A percentile compares a stretch with the other conserved stretches of the same genome.
These are phyloP conservation scores for Jordanella pulchra DNA, from an alignment of 2,797 vertebrate species.

Conservation along the genomic window DNA sequence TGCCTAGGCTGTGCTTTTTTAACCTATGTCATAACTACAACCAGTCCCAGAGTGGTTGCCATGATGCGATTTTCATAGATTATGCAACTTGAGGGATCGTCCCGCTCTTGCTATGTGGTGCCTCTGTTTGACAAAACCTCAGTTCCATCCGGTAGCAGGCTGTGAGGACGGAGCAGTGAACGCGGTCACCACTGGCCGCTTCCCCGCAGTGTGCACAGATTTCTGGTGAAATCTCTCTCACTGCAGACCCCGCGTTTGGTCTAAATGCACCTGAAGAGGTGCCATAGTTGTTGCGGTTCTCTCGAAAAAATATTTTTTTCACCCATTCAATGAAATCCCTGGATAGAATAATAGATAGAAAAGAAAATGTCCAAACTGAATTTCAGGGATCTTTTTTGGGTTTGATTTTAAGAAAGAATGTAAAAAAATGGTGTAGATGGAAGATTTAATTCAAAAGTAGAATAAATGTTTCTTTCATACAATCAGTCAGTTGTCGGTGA, in stretches of 20 bases:
- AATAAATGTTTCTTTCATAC: not conserved
- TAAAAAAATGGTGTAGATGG: not conserved
- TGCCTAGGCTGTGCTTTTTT: too few species aligned
- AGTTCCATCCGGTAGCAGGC: too few species aligned
- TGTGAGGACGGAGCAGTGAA: too few species aligned
- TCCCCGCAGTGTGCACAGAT: too few species aligned
- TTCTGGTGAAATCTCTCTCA: too few species aligned
- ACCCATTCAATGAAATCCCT: not conserved
- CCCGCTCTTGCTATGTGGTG: too few species aligned
- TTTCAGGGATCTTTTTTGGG: slow-evolving; percentile 2
- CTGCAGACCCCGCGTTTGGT: not conserved
- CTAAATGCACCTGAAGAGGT: not conserved
- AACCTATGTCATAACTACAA: too few species aligned
- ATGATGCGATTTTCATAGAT: too few species aligned
- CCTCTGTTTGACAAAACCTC: too few species aligned
- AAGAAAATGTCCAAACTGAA: not conserved
- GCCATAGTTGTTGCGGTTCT: not conserved
- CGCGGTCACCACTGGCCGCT: too few species aligned
- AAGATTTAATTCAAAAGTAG: not conserved
- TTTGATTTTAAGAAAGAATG: not conserved
- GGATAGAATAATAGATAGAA: not conserved
- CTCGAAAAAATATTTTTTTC: not conserved
- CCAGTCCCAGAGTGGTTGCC: too few species aligned
- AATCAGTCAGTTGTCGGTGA: slow-evolving; percentile 5
- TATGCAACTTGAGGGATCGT: too few species aligned